Base-by-base conservation (phyloP, 2,113 vertebrate genomes). In the Macquaria ambigua region DNA sequence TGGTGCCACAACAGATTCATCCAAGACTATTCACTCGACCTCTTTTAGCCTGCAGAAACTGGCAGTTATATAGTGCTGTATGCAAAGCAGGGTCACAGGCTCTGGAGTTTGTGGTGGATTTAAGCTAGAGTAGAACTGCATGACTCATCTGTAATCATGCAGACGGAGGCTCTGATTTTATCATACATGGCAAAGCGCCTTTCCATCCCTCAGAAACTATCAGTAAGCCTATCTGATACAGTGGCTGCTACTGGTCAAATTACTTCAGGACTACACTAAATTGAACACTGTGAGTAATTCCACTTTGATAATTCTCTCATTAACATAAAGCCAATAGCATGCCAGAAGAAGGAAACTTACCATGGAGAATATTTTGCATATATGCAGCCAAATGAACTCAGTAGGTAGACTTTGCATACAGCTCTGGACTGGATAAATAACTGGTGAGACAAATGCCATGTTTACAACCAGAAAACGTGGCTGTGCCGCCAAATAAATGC, bases 101-200 rank as follows among this genome's bases (percentile, higher is more conserved):
- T 39, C 48, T 20, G 9, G 31, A 55, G 50, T 63, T 63, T n/a
- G 63, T 64, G 70, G 41, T 34, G 63, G 81, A 69, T 70, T 83
- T 64, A 61, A 74, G 37, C 71, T 52, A 8, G 34, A 14, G 46
- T 34, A 11, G 18, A 75, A 83, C 61, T 46, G 81, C n/a, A 25
- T 74, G 73, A 83, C 73, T 90, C 80, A 81, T 83, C 68, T 39
- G 58, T 71, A 71, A 77, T 86, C 63, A 78, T 64, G 23, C 81
- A 74, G 69, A 74, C 43, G 0, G 4, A 68, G 21, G n/a, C 55
- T 81, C 63, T 75, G 81, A 66, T 82, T 66, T 76, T 64, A 82
- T 87, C 52, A 1, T 10, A 55, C 59, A 28, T 39, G 68, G 63
- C 39, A 39, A 31, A 74, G 34, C 15, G 1, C 43, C 48, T 59